A percentile compares a stretch with the other conserved stretches of the same genome.
Evolutionary conservation across 23 tunicate species (phyloP).

Genomic region (Aplidium turbinatum): DNA sequence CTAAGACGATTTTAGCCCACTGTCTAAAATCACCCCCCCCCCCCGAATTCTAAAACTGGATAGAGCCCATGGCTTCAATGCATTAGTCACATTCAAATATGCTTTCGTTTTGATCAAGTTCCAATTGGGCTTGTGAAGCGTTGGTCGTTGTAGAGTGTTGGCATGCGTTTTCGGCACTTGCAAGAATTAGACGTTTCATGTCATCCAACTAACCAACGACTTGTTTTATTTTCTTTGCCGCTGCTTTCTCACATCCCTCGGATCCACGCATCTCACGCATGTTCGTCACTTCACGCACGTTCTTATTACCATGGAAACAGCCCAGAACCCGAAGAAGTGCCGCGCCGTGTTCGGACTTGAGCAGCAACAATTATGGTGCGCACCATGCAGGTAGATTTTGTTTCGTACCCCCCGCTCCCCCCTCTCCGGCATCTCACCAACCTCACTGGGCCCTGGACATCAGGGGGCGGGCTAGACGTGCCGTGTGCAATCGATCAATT

Average conservation of each 20-base stretch:
- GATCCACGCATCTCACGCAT: not conserved
- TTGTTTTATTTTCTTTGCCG: not conserved
- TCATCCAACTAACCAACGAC: not conserved
- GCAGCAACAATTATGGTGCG: slow-evolving; percentile 99
- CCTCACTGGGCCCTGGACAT: not conserved
- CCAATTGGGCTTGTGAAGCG: no score
- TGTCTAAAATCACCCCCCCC: no score
- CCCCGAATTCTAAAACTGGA: no score
- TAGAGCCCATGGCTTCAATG: no score
- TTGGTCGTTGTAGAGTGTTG: no score
- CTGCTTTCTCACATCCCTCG: not conserved
- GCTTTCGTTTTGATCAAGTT: no score
- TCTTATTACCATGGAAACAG: slow-evolving; percentile 45
- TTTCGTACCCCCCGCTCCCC: slow-evolving; percentile 31
- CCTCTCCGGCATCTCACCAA: not conserved
- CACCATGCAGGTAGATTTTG: slow-evolving; percentile 99
- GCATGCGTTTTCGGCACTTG: no score
- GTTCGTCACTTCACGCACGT: not conserved
- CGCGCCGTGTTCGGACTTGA: slow-evolving; percentile 99
- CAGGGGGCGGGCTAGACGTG: slow-evolving; percentile 36
- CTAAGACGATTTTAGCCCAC: no score
- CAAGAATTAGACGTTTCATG: no score
- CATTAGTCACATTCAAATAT: no score
- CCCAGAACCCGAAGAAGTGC: slow-evolving; percentile 98
- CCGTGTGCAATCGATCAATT: slow-evolving; percentile 1